Base-by-base conservation (phyloP, 2,113 vertebrate species). In the Rattus rattus region DNA sequence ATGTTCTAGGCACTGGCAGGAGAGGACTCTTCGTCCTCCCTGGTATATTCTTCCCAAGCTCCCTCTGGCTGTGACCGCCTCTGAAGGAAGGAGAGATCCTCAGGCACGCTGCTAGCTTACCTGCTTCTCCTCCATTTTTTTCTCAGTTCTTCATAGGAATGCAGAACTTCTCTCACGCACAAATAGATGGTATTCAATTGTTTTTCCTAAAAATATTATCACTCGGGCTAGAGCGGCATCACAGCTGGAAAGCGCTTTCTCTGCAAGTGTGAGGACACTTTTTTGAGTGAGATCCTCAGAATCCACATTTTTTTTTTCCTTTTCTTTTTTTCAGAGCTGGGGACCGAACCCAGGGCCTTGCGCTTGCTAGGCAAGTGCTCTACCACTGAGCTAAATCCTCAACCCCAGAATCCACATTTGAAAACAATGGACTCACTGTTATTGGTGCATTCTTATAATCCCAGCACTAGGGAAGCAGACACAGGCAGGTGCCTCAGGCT, bases 201-300 rank as follows among this genome's bases (percentile, higher is more conserved):
- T 73, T 84, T 43, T 69, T 36, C 24, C 54, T 72, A 47, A 97
- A 93, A 95, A 88, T 90, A 20, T 69, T 47, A 30, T 52, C 63
- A 49, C 39, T 85, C 16, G 49, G 30, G 85, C 43, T 52, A 52
- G 19, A 19, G 63, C 36, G 47, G 67, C 33, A 47, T 28, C 0
- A 0, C 61, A 65, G 39, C 30, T 86, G 83, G 43, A 49, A 13
- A 69, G 63, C 12, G 2, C 43, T 49, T 49, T 47, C 63, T 36
- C 49, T 67, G 30, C 28, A 36, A 49, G 16, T 5, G 0, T 67
- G 84, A 49, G 84, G 61, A 49, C 43, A 43, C 59, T 61, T n/a
- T 84, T 61, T 12, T 49, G 61, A 49, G 43, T 86, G 33, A 2
- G 0, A 67, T 14, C n/a, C n/a, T 63, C 5, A 43, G 22, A 83